Conservation (phyloP, 2,797 vertebrate species). For the Sebastes trivittatus region DNA sequence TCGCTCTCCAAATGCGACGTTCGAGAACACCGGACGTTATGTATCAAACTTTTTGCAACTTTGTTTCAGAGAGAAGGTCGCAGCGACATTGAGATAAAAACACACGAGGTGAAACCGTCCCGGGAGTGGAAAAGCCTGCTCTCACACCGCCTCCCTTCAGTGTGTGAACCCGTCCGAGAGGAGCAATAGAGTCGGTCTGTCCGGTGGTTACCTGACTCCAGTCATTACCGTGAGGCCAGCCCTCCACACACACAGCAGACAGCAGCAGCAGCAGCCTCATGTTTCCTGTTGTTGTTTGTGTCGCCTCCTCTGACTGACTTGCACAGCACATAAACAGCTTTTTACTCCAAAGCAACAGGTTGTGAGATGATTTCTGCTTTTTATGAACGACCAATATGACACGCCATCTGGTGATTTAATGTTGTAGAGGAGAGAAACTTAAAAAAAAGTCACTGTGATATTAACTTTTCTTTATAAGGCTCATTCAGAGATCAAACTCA, state of each 20-base stretch:
- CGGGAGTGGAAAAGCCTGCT: not conserved
- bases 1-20: not conserved
- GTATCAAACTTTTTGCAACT: constrained; percentile 19
- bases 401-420: not conserved
- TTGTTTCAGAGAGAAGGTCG: not conserved
- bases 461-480: not conserved
- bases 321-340: constrained; percentile 3
- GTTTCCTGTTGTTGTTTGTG: constrained; percentile 67
- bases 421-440: not conserved
- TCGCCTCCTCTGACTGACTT: not conserved
- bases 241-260: constrained; percentile 35
- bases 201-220: constrained; percentile 77
- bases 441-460: not conserved
- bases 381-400: not conserved
- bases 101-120: not conserved
- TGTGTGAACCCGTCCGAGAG: constrained; percentile 8
- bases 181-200: constrained; percentile 26
- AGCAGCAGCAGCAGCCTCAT: constrained; percentile 12
- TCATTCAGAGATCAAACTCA: not conserved
- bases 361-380: not conserved
- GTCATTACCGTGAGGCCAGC: constrained; percentile 54
- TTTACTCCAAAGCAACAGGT: constrained; percentile 12
- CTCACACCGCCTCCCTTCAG: constrained; percentile 9
- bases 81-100: not conserved
- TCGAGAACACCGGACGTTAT: constrained; percentile 16